phyloP scores from a whole-genome alignment of 2,797 vertebrate genomes.

The Schizothorax lantsangensis region DNA sequence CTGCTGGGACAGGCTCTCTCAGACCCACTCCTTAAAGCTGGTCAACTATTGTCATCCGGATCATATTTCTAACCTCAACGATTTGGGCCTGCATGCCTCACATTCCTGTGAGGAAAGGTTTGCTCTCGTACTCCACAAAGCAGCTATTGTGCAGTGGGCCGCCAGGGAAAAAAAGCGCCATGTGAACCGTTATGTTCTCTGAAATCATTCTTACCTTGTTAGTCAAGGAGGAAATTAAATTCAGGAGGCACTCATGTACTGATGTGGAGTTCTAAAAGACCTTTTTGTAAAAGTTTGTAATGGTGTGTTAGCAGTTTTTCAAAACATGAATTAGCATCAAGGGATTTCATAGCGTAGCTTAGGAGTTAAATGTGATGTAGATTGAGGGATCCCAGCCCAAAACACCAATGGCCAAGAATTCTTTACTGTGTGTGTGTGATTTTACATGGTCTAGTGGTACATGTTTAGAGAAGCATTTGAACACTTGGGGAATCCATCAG shows the following conservation, averaged over 20 bases:
- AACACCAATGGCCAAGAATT: conserved; percentile 2
- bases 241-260: conserved; percentile 1
- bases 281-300: conserved; percentile 7
- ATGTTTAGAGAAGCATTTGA: conserved; percentile 42
- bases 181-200: conserved; percentile 61
- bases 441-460: conserved; percentile 3
- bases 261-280: background rate
- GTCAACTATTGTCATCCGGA: conserved; percentile 69
- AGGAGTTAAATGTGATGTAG: background rate
- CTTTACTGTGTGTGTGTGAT: conserved; percentile 39
- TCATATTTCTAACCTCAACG: conserved; percentile 74
- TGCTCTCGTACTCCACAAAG: conserved; percentile 75
- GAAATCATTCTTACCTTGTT: conserved; percentile 67
- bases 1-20: conserved; percentile 22
- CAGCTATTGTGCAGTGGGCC: conserved; percentile 68
- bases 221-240: conserved; percentile 65
- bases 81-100: conserved; percentile 77
- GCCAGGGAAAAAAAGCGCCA: background rate
- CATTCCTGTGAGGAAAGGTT: conserved; percentile 80
- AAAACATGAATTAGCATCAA: background rate
- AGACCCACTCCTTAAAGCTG: conserved; percentile 37
- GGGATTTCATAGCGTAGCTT: background rate
- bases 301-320: background rate
- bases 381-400: background rate
- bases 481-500: conserved; percentile 31